phyloP scores from a whole-genome alignment of 2,797 vertebrate genomes.

The Phoeniculus purpureus region DNA sequence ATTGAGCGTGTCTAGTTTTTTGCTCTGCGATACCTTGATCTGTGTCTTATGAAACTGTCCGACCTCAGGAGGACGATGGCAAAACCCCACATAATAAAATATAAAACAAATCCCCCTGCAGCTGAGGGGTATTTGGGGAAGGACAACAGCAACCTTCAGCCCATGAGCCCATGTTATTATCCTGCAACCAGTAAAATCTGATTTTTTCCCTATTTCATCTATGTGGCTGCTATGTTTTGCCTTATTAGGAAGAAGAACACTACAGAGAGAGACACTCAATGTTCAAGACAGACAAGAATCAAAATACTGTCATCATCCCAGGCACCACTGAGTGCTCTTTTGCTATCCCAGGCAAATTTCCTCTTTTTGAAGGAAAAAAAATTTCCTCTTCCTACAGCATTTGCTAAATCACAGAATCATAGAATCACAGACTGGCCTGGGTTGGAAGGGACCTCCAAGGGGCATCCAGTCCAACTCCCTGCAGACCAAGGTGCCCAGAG shows the following conservation, averaged over 20 bases:
- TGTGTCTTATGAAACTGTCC: neutral
- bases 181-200: neutral
- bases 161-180: neutral
- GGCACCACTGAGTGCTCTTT: neutral
- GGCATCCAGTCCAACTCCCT: too few species aligned
- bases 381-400: neutral
- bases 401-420: neutral
- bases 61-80: neutral
- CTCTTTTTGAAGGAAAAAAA: neutral
- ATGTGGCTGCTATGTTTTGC: neutral
- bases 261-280: neutral
- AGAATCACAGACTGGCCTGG: neutral
- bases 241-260: neutral
- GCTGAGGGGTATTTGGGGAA: neutral
- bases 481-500: too few species aligned
- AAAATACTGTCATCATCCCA: neutral
- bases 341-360: neutral
- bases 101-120: neutral
- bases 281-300: neutral
- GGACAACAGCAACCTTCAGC: neutral
- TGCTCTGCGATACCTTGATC: neutral
- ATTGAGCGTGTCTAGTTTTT: fast-evolving
- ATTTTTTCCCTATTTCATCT: neutral
- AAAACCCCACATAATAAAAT: neutral
- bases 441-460: too few species aligned